Percentiles rank a stretch among this genome's conserved stretches.
These are phyloP conservation scores for Vidua macroura DNA, from an alignment of 2,113 vertebrate genomes.

Conservation along the genomic window DNA sequence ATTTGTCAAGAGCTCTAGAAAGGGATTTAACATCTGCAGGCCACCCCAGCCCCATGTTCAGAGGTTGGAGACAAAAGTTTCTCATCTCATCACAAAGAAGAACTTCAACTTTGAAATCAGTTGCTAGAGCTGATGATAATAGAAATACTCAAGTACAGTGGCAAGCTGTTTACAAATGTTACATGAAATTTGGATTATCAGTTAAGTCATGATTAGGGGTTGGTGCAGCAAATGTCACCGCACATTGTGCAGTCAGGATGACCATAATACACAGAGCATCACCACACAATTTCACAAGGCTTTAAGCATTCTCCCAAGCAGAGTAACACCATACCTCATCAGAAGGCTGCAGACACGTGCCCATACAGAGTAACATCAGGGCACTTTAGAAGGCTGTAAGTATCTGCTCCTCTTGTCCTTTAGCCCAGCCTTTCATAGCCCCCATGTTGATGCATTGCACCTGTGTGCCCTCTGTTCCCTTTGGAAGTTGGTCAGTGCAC, in stretches of 20 bases:
- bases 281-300: not conserved
- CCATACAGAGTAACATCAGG: accelerated
- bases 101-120: not conserved
- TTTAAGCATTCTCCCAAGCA: not conserved
- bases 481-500: not conserved
- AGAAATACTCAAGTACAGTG: not conserved
- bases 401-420: not conserved
- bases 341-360: not conserved
- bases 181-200: not conserved
- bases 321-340: not conserved
- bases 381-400: accelerated
- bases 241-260: not conserved
- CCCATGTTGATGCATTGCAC: not conserved
- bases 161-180: not conserved
- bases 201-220: not conserved
- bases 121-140: not conserved
- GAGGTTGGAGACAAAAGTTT: not conserved
- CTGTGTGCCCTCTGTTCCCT: not conserved
- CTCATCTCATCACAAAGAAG: not conserved
- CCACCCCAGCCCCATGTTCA: not conserved
- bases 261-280: not conserved
- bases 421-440: not conserved
- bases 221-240: not conserved
- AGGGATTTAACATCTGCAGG: not conserved
- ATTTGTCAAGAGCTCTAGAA: not conserved